These are phyloP conservation scores for Drosophila villosipedis DNA, from an alignment of 2,888 invertebrate species.

Conservation along the genomic window DNA sequence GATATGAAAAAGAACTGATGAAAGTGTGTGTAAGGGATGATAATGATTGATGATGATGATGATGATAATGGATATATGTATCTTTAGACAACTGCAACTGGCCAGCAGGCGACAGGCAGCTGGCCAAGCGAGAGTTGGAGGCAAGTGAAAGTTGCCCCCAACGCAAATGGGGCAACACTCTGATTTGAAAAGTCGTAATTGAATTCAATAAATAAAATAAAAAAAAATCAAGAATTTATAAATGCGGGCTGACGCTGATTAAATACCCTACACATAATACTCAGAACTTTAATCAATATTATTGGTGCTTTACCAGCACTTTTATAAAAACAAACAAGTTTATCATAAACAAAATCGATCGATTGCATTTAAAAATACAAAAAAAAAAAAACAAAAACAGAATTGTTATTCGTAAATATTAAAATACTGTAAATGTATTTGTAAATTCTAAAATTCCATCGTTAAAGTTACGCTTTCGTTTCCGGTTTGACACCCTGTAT, in stretches of 20 bases:
- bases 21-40: slow-evolving; percentile 35
- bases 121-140: slow-evolving; percentile 26
- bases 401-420: background rate
- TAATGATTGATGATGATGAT: slow-evolving; percentile 12
- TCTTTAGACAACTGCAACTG: slow-evolving; percentile 2
- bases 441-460: background rate
- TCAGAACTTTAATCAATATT: background rate
- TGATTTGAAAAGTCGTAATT: slow-evolving; percentile 44
- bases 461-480: background rate
- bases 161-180: slow-evolving; percentile 39
- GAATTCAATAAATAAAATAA: slow-evolving; percentile 34
- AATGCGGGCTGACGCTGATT: background rate
- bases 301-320: background rate
- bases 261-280: slow-evolving; percentile 2
- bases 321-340: background rate
- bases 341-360: too few relatives aligned
- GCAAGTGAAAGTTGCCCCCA: slow-evolving; percentile 61
- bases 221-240: slow-evolving; percentile 3
- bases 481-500: background rate
- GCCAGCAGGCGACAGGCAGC: slow-evolving; percentile 18
- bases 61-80: slow-evolving; percentile 16
- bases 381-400: background rate
- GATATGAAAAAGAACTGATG: slow-evolving; percentile 41
- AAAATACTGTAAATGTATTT: background rate
- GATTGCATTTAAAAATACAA: background rate